These are phyloP conservation scores for Trichogramma dendrolimi DNA, from an alignment of 2,888 invertebrate species.

Conservation along the genomic window DNA sequence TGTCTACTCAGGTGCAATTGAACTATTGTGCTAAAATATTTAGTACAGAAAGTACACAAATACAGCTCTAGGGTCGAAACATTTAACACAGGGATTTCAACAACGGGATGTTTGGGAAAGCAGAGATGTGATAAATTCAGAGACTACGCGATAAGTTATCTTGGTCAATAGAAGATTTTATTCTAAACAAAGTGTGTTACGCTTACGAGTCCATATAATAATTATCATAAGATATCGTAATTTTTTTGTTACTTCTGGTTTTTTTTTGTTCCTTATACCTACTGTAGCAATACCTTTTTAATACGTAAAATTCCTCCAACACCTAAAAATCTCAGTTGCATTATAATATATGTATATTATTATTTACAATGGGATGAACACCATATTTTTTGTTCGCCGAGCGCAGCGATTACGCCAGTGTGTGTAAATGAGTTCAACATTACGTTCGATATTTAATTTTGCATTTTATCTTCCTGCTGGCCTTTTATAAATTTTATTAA, in stretches of 20 bases:
- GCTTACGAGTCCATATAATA: conserved; percentile 42
- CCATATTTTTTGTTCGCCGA: conserved; percentile 12
- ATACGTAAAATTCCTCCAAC: conserved; percentile 36
- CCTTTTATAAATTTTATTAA: conserved; percentile 51
- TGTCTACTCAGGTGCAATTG: no score
- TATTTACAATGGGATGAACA: conserved; percentile 29
- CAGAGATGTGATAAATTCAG: conserved; percentile 19
- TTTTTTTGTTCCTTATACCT: conserved; percentile 32
- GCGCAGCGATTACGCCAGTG: conserved; percentile 19
- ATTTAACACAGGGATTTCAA: background rate
- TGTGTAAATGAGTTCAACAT: background rate
- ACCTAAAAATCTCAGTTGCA: background rate
- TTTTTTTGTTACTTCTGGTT: conserved; percentile 34
- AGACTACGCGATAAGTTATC: conserved; percentile 33
- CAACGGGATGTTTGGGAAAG: conserved; percentile 8
- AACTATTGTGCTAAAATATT: background rate
- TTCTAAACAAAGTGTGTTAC: conserved; percentile 51
- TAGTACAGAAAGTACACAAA: conserved; percentile 18
- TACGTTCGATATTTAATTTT: conserved; percentile 7
- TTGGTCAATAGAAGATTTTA: conserved; percentile 51
- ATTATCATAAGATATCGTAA: conserved; percentile 37
- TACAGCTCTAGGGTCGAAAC: conserved; percentile 1
- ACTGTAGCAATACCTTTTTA: conserved; percentile 32
- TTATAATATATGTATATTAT: conserved; percentile 11
- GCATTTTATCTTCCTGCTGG: conserved; percentile 32